phyloP scores from a whole-genome alignment of 2,888 invertebrate genomes.

The Baronia brevicornis region DNA sequence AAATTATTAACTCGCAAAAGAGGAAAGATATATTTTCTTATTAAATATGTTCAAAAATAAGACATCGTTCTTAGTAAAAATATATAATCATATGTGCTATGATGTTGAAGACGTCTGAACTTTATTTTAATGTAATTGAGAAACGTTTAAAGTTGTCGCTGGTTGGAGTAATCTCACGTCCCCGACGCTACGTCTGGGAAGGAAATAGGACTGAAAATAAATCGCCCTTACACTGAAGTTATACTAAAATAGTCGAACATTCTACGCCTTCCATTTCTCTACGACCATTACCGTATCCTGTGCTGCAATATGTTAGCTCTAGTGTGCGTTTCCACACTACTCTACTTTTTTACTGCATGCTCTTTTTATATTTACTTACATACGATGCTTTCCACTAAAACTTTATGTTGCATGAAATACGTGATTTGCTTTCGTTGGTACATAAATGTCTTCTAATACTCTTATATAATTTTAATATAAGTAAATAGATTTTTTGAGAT shows the following conservation, averaged over 20 bases:
- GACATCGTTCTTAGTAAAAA: too few species aligned
- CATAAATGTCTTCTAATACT: too few species aligned
- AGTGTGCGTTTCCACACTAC: conserved; percentile 41
- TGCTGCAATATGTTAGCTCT: conserved; percentile 43
- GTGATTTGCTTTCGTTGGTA: too few species aligned
- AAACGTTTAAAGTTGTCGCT: conserved; percentile 29
- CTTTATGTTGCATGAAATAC: too few species aligned
- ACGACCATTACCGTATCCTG: conserved; percentile 70
- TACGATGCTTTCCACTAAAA: too few species aligned
- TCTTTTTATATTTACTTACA: background rate
- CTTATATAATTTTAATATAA: too few species aligned
- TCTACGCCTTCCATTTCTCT: conserved; percentile 61
- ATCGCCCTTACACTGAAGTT: conserved; percentile 63
- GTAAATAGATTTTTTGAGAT: too few species aligned
- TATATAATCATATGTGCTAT: too few species aligned
- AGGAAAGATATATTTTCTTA: too few species aligned
- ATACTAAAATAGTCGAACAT: conserved; percentile 65
- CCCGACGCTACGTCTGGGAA: conserved; percentile 38
- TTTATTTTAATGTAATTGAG: conserved; percentile 26
- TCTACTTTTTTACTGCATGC: conserved; percentile 4
- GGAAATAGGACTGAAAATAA: conserved; percentile 71
- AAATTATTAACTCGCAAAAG: too few species aligned
- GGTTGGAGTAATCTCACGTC: conserved; percentile 32
- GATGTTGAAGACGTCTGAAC: conserved; percentile 3
- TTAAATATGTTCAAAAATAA: too few species aligned